phyloP scores from a whole-genome alignment of 1,140 invertebrate genomes.

The Parapsyche elsis region DNA sequence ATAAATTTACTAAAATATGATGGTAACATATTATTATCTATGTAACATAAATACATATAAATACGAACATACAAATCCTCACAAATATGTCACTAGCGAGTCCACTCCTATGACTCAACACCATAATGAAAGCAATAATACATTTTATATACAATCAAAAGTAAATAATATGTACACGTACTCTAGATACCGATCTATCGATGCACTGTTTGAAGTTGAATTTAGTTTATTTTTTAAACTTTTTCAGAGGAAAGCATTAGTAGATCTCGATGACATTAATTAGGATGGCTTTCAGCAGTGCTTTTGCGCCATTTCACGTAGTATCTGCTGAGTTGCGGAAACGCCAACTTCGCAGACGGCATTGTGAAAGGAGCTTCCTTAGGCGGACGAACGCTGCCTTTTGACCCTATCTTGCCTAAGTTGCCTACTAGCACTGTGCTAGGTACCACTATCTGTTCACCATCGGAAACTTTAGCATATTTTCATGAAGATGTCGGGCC shows the following conservation, averaged over 20 bases:
- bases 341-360: slow-evolving; percentile 40
- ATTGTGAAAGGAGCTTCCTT: slow-evolving; percentile 21
- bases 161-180: no score
- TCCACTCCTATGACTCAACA: no score
- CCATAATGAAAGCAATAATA: no score
- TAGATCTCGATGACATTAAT: background rate
- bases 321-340: slow-evolving; percentile 14
- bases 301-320: slow-evolving; percentile 5
- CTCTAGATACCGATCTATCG: no score
- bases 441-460: slow-evolving; percentile 16
- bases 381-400: background rate
- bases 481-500: slow-evolving; percentile 37
- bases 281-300: slow-evolving; percentile 2
- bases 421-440: background rate
- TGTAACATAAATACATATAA: no score
- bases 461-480: slow-evolving; percentile 41
- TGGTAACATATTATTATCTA: no score
- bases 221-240: background rate
- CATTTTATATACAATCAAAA: no score
- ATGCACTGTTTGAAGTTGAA: no score
- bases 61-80: no score
- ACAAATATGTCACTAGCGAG: no score
- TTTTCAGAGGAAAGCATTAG: background rate
- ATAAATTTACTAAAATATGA: no score
- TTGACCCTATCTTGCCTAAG: background rate